Evolutionary conservation across 1,140 invertebrate species (phyloP).

Genomic region (Camponotus floridanus): DNA sequence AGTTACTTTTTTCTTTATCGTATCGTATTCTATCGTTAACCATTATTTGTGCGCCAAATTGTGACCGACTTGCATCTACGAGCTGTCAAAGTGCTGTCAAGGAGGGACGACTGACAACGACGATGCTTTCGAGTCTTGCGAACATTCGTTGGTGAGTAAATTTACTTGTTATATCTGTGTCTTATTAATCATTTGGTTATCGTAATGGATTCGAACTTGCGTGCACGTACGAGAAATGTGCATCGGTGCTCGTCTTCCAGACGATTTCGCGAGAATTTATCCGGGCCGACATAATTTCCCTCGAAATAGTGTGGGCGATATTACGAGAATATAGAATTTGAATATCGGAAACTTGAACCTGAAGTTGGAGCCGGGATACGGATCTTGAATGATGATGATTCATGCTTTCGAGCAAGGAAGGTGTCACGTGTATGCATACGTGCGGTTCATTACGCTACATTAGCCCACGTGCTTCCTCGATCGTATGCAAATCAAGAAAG

Average conservation of each 20-base stretch:
- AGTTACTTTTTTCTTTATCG: no score
- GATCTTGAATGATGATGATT: slow-evolving; percentile 78
- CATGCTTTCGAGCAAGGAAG: slow-evolving; percentile 78
- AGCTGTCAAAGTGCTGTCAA: no score
- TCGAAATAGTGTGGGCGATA: slow-evolving; percentile 32
- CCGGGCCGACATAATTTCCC: slow-evolving; percentile 39
- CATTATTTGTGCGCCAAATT: no score
- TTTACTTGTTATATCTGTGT: no score
- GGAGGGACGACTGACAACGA: neutral
- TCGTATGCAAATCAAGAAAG: slow-evolving; percentile 72
- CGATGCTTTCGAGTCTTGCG: no score
- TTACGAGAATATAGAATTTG: slow-evolving; percentile 2
- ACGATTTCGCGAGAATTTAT: slow-evolving; percentile 32
- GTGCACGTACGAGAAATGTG: slow-evolving; percentile 25
- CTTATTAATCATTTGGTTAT: no score
- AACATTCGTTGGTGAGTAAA: no score
- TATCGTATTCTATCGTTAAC: no score
- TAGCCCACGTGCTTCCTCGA: slow-evolving; percentile 74
- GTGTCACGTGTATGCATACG: slow-evolving; percentile 82
- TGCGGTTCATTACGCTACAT: slow-evolving; percentile 77
- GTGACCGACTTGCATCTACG: no score
- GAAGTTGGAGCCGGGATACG: no score
- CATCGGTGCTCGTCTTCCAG: slow-evolving; percentile 21
- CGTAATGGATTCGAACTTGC: no score
- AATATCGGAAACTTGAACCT: no score